phyloP scores from a whole-genome alignment of 1,140 invertebrate genomes.

The Micrasema minimum region DNA sequence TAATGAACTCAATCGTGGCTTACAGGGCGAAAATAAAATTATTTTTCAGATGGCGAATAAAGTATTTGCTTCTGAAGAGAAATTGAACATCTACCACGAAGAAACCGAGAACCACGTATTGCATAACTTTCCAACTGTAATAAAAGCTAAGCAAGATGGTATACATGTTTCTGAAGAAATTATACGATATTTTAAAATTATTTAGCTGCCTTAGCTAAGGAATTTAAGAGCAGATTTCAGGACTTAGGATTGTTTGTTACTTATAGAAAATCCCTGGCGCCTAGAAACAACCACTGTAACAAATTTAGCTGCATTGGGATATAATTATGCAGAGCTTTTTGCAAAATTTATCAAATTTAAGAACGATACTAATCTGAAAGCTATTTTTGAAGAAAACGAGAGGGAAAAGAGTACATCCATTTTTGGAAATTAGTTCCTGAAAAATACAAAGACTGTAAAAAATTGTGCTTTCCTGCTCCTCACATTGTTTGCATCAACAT shows the following conservation, averaged over 20 bases:
- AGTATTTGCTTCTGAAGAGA: neutral
- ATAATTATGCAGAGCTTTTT: too few species aligned
- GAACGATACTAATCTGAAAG: conserved; percentile 2
- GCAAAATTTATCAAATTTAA: too few species aligned
- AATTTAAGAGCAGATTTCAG: too few species aligned
- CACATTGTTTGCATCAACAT: conserved; percentile 2
- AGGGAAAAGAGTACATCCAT: neutral
- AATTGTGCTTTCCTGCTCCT: too few species aligned
- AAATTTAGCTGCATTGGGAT: neutral
- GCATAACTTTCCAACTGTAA: conserved; percentile 4
- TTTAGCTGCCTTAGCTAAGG: conserved; percentile 16
- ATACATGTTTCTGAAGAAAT: conserved; percentile 10
- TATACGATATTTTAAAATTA: conserved; percentile 16
- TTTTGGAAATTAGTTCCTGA: too few species aligned
- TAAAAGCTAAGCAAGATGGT: conserved; percentile 3
- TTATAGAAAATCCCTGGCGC: too few species aligned
- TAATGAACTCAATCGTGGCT: too few species aligned
- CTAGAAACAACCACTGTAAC: too few species aligned
- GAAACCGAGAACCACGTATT: too few species aligned
- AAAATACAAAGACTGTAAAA: too few species aligned
- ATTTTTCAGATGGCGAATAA: neutral
- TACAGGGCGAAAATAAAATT: too few species aligned
- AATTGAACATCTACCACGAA: conserved; percentile 8
- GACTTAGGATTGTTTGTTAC: too few species aligned
- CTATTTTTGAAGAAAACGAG: neutral